Conservation (phyloP, 2,113 vertebrate genomes). For the Silurus asotus region DNA sequence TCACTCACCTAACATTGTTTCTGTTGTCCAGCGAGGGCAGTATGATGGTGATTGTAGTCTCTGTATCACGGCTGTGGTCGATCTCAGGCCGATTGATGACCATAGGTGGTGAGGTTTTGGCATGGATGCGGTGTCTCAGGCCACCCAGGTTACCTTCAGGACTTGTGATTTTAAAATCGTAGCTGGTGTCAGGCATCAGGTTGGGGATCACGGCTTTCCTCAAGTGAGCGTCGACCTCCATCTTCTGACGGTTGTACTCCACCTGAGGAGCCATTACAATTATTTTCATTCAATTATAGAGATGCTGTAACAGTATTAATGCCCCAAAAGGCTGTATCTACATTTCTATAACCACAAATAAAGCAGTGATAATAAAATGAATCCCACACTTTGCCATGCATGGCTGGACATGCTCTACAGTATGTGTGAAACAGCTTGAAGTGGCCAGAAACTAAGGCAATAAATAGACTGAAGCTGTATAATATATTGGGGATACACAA, state of each 20-base stretch:
- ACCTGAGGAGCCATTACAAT: conserved; percentile 72
- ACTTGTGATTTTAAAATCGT: conserved; percentile 91
- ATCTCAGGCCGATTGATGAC: conserved; percentile 83
- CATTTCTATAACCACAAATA: not conserved
- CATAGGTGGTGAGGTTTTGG: conserved; percentile 88
- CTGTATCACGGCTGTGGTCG: conserved; percentile 81
- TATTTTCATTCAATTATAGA: not conserved
- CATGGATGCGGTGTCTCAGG: conserved; percentile 89
- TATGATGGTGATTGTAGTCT: conserved; percentile 86
- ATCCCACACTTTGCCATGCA: not conserved
- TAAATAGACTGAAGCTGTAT: not conserved
- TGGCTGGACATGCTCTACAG: not conserved
- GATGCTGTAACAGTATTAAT: not conserved
- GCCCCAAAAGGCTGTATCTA: not conserved
- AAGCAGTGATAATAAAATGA: not conserved
- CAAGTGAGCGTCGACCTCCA: conserved; percentile 88
- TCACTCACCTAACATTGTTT: conserved; percentile 82
- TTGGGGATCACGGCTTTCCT: conserved; percentile 93
- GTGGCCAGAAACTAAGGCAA: not conserved
- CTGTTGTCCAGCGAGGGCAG: conserved; percentile 83
- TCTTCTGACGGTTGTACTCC: conserved; percentile 85
- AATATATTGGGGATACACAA: not conserved
- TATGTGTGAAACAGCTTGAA: not conserved
- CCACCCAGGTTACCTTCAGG: conserved; percentile 90
- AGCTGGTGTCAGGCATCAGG: conserved; percentile 87